A percentile compares a stretch with the other conserved stretches of the same genome.
phyloP scores from a whole-genome alignment of 2,113 vertebrate species.

The Monopterus albus region DNA sequence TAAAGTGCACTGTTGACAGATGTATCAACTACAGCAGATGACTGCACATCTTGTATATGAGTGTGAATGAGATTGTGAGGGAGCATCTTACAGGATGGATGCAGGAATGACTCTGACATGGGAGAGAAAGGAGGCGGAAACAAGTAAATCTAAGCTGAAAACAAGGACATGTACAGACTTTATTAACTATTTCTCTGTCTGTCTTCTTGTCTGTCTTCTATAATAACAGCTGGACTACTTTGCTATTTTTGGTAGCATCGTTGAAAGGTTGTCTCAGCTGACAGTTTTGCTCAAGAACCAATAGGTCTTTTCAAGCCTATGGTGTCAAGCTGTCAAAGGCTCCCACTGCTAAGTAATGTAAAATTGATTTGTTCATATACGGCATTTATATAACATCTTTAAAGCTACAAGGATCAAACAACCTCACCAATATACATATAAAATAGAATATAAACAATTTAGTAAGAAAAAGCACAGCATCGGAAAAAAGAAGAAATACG shows the following conservation, averaged over 20 bases:
- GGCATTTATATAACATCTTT: background rate
- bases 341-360: background rate
- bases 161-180: background rate
- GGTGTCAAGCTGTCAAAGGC: constrained; percentile 1
- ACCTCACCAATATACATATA: background rate
- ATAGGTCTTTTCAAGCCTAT: background rate
- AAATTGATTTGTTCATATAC: background rate
- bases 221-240: constrained; percentile 5
- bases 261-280: constrained; percentile 1
- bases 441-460: background rate
- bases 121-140: background rate
- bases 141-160: constrained; percentile 22
- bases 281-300: background rate
- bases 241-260: constrained; percentile 14
- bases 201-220: constrained; percentile 7
- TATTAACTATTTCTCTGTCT: background rate
- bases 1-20: constrained; percentile 55
- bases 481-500: no score
- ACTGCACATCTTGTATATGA: background rate
- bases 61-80: background rate
- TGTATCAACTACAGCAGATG: constrained; percentile 51
- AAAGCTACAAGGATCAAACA: background rate
- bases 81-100: background rate
- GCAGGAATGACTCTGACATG: constrained; percentile 2
- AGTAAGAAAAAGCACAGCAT: background rate